phyloP scores from a whole-genome alignment of 1,140 invertebrate species.

The Aricia agestis region DNA sequence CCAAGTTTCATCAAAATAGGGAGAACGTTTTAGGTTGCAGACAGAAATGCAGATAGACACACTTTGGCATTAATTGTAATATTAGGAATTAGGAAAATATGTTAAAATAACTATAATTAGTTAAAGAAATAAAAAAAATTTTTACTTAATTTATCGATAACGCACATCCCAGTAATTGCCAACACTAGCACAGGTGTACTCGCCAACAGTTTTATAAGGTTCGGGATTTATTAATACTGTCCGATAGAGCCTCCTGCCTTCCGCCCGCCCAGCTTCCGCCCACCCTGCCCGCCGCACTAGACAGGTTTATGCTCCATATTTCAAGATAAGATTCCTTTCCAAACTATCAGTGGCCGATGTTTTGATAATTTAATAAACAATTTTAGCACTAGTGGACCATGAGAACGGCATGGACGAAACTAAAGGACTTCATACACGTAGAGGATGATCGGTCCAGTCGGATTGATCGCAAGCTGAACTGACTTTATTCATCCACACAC shows the following conservation, averaged over 20 bases:
- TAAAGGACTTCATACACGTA: too few relatives aligned
- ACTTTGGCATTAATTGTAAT: too few relatives aligned
- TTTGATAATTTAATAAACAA: background rate
- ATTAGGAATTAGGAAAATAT: too few relatives aligned
- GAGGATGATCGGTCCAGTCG: too few relatives aligned
- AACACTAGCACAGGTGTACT: constrained; percentile 17
- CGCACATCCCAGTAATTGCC: background rate
- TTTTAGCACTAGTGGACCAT: too few relatives aligned
- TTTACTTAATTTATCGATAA: constrained; percentile 2
- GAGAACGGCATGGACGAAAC: too few relatives aligned
- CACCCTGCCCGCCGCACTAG: background rate
- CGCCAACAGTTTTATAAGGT: constrained; percentile 17
- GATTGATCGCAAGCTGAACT: too few relatives aligned
- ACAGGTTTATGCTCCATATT: constrained; percentile 9
- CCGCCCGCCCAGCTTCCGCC: too few relatives aligned
- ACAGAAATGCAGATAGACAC: too few relatives aligned
- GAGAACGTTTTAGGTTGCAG: too few relatives aligned
- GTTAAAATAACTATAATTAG: background rate
- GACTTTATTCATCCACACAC: too few relatives aligned
- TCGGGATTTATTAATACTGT: constrained; percentile 17
- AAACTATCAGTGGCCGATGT: background rate
- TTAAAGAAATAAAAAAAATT: background rate
- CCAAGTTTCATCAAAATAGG: too few relatives aligned
- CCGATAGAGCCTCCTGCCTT: background rate
- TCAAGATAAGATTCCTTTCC: background rate